Evolutionary conservation across 2,797 vertebrate species (phyloP).

Genomic region (Chaenodraco wilsoni): DNA sequence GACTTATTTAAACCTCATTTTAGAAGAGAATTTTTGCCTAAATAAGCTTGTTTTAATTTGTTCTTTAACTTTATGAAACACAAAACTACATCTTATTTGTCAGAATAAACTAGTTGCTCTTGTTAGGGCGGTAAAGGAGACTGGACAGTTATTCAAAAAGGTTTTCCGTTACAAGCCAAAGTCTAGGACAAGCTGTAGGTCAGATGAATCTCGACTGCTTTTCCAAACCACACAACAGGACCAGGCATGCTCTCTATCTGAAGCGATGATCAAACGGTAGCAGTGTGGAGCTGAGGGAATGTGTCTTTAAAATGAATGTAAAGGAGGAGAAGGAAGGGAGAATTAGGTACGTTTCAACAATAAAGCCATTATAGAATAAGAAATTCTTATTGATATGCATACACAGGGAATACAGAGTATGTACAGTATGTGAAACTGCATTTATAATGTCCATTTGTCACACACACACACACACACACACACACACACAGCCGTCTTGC

Average conservation of each 20-base stretch:
- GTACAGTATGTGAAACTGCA: constrained; percentile 22
- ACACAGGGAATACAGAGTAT: constrained; percentile 36
- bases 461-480: constrained; percentile 20
- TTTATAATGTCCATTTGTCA: constrained; percentile 34
- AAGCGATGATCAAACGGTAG: constrained; percentile 17
- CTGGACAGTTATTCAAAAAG: neutral
- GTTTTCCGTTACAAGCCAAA: constrained; percentile 29
- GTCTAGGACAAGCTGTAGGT: constrained; percentile 49
- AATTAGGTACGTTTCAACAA: constrained; percentile 19
- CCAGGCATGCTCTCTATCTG: constrained; percentile 26
- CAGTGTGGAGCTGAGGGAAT: constrained; percentile 42
- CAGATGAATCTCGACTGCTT: constrained; percentile 46
- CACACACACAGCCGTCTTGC: constrained; percentile 53
- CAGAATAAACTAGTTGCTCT: neutral
- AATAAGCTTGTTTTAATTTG: neutral
- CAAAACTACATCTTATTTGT: constrained; percentile 9
- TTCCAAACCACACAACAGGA: constrained; percentile 53
- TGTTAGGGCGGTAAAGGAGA: neutral
- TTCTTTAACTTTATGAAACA: constrained; percentile 30
- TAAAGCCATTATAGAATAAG: constrained; percentile 48
- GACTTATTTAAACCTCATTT: neutral
- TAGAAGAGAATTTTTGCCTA: neutral
- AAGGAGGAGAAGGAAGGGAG: constrained; percentile 21
- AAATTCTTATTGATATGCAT: neutral
- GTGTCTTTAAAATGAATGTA: constrained; percentile 66